Base-by-base conservation (phyloP, 2,888 invertebrate species). In the Drosophila aldrichi region DNA sequence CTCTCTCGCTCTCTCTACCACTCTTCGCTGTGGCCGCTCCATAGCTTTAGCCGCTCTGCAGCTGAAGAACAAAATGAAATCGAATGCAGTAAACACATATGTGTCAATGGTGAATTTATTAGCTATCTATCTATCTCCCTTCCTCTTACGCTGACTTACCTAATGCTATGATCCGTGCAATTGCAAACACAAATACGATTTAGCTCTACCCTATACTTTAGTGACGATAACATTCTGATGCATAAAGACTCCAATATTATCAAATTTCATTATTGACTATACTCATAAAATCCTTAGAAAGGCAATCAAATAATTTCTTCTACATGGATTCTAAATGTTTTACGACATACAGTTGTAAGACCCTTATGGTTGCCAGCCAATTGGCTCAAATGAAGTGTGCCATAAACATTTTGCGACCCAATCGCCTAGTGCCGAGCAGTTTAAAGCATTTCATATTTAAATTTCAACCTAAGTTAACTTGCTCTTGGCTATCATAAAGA, bases 401-500 rank as follows among this genome's bases (percentile, higher is more conserved):
- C 49, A 73, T 75, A 72, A 73, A 74, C 38, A 43, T 57, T 71
- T 77, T 57, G 51, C 56, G 29, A 57, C 61, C 49, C 68, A 82
- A 72, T 82, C 70, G 68, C 52, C 60, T 29, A 41, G 41, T 58
- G 48, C 38, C 49, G 51, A 66, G 36, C 44, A 6, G 38, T 49
- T 79, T 65, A 58, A 74, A 55, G 62, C 18, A n/a, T 49, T 54
- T 77, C n/a, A 10, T 48, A 51, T 77, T 74, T 70, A 25, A 64
- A 62, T 70, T 75, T 73, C 29, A 22, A 0, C 22, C 34, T 34
- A 44, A 16, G 49, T 41, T 18, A 52, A 49, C 44, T 41, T 55
- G 63, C 51, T 61, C 36, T 54, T 56, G 60, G 67, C 52, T 58
- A 52, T 48, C 70, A 60, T 88, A 86, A 74, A 77, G 52, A 73